phyloP scores from a whole-genome alignment of 1,140 invertebrate genomes.

The Micrasema minimum region DNA sequence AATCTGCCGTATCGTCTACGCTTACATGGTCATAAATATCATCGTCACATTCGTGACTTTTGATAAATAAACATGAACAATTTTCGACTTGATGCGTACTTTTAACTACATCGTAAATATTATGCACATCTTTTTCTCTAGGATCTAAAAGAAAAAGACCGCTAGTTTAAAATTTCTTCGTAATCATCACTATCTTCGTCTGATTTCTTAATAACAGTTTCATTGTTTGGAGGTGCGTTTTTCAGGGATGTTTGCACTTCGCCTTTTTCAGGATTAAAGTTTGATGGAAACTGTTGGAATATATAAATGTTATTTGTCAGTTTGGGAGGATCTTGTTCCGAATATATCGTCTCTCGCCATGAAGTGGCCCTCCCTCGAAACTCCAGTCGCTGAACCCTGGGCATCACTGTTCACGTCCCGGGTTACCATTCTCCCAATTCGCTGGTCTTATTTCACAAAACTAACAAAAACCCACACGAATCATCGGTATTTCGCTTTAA shows the following conservation, averaged over 20 bases:
- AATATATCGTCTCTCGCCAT: slow-evolving; percentile 40
- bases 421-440: slow-evolving; percentile 14
- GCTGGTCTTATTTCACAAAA: not conserved
- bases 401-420: slow-evolving; percentile 38
- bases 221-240: not conserved
- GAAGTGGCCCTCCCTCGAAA: slow-evolving; percentile 44
- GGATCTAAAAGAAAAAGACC: not conserved
- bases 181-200: slow-evolving; percentile 6
- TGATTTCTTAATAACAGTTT: not conserved
- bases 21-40: slow-evolving; percentile 6
- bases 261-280: not conserved
- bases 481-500: no score
- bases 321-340: not conserved
- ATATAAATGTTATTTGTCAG: slow-evolving; percentile 36
- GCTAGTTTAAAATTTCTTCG: slow-evolving; percentile 24
- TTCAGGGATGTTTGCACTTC: not conserved
- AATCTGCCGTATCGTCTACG: not conserved
- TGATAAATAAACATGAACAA: slow-evolving; percentile 12
- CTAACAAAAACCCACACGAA: no score
- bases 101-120: slow-evolving; percentile 19
- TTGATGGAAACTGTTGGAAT: slow-evolving; percentile 2
- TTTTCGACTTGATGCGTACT: slow-evolving; percentile 20
- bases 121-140: not conserved
- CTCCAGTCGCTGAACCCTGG: slow-evolving; percentile 43
- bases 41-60: not conserved